A percentile compares a stretch with the other conserved stretches of the same genome.
phyloP scores from a whole-genome alignment of 2,888 invertebrate genomes.

The Eustalomyia histrio region DNA sequence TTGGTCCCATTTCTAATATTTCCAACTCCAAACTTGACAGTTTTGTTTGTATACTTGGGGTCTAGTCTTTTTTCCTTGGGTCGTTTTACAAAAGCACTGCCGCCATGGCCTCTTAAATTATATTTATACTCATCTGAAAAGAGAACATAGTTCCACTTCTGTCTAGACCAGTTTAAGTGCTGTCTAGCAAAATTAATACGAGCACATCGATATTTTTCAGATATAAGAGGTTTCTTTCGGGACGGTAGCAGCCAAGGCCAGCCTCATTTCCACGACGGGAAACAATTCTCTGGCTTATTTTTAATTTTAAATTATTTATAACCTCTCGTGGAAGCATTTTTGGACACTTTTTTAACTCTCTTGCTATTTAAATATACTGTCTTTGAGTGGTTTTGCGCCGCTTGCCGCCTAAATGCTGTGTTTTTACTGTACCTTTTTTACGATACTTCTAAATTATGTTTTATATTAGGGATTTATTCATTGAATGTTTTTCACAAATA shows the following conservation, averaged over 20 bases:
- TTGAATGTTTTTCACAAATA: no score
- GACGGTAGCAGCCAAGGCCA: not conserved
- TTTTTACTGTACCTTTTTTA: not conserved
- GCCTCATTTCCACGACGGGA: not conserved
- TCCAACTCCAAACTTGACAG: no score
- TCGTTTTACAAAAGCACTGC: constrained; percentile 18
- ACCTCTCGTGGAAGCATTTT: not conserved
- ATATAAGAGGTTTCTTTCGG: not conserved
- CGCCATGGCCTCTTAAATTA: constrained; percentile 18
- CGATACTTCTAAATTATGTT: not conserved
- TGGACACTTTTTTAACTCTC: not conserved
- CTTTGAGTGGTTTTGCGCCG: not conserved
- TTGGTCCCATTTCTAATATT: no score
- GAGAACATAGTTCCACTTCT: not conserved
- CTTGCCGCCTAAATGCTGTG: not conserved
- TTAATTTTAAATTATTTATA: not conserved
- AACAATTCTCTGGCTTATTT: not conserved
- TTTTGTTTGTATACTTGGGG: no score
- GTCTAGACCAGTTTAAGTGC: no score
- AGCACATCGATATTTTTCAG: not conserved
- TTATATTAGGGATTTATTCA: not conserved
- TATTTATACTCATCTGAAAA: constrained; percentile 12
- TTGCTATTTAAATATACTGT: not conserved
- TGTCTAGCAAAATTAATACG: no score
- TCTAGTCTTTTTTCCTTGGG: not conserved